A percentile compares a stretch with the other conserved stretches of the same genome.
Evolutionary conservation across 2,888 invertebrate species (phyloP).

Genomic region (Acrobasis suavella): DNA sequence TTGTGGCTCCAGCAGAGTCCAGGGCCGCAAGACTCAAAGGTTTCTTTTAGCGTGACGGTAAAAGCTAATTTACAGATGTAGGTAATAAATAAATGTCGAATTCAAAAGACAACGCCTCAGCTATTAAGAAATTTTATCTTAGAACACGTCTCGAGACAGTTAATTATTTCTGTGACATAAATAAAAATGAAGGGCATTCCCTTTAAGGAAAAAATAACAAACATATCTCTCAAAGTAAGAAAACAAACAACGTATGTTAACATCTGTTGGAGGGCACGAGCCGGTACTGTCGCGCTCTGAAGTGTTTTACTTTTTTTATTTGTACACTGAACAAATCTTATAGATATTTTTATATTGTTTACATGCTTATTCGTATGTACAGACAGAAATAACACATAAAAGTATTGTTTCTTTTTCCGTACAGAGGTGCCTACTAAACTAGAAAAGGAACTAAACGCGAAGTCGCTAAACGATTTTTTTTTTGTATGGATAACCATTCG

Average conservation of each 20-base stretch:
- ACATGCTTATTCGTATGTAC: no score
- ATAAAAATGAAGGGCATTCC: constrained; percentile 70
- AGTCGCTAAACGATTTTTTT: no score
- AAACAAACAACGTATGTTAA: constrained; percentile 81
- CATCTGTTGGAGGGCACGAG: constrained; percentile 75
- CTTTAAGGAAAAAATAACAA: constrained; percentile 70
- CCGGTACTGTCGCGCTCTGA: constrained; percentile 52
- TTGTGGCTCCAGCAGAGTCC: no score
- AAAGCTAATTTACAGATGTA: constrained; percentile 30
- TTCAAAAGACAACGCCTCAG: constrained; percentile 40
- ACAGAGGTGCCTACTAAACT: no score
- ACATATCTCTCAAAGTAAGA: constrained; percentile 79
- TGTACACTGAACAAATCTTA: background rate
- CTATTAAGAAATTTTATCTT: constrained; percentile 69
- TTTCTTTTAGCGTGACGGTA: no score
- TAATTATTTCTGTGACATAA: constrained; percentile 77
- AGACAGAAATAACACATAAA: no score
- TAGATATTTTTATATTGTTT: no score
- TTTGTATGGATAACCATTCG: no score
- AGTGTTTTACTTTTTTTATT: constrained; percentile 32
- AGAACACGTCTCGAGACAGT: constrained; percentile 60
- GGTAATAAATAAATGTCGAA: constrained; percentile 31
- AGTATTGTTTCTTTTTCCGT: no score
- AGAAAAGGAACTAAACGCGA: no score
- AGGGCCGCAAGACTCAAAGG: no score